Base-by-base conservation (phyloP, 2,888 invertebrate species). In the Aporophyla nigra region DNA sequence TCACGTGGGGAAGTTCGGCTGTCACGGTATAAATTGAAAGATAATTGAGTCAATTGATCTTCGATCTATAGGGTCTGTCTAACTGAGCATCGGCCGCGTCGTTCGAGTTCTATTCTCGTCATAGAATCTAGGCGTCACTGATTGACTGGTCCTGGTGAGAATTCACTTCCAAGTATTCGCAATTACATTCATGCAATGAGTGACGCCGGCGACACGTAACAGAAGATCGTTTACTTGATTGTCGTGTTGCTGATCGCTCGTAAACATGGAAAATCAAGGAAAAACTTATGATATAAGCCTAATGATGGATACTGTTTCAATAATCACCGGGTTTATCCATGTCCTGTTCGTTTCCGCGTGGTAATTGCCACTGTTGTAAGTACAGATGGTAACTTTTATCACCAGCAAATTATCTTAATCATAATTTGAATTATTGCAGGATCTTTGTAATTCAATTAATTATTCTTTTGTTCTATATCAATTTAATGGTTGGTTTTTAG, bases 271-370 rank as follows among this genome's bases (percentile, higher is more conserved):
- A 70, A 76, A 65, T 69, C 73, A 66, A 74, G 27, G 82, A 81
- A 83, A 81, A 81, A 76, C 46, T 69, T 40, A 72, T 74, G 61
- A 83, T 69, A 71, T 69, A 71, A 71, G 19, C 59, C 71, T 89
- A 87, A 89, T 89, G 88, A 88, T 84, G 82, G 80, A 78, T 86
- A 85, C 73, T 71, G 84, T 79, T 85, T 86, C 86, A 86, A 88
- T 86, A 85, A 86, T 87, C 78, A 70, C 79, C 67, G 93, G 93
- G 81, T 90, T 93, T 94, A 91, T 92, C 93, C 90, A 89, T 91
- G 91, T 94, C 93, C 94, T 93, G 93, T 90, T 88, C 33, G 71
- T 74, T 80, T 83, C 83, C 77, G 76, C 67, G 71, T 76, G 67
- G 27, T 86, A 84, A 86, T 83, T 88, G 70, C 54, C 16, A 33